Evolutionary conservation across 2,113 vertebrate species (phyloP), one percentile per base, ranked within the genome.

Genomic region (Corynorhinus townsendii): DNA sequence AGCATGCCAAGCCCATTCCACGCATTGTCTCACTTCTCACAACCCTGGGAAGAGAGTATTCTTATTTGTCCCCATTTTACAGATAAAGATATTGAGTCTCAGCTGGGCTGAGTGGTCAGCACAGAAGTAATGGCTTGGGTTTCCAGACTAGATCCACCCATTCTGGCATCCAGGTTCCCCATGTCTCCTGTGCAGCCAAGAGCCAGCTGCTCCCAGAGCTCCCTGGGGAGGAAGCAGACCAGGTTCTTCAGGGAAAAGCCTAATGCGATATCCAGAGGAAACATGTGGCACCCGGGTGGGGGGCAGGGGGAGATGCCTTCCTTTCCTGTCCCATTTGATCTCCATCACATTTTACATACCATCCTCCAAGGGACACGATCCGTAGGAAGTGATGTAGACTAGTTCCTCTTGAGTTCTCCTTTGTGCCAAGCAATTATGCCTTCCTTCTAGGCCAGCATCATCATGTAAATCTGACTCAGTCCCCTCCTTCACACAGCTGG

Each of bases 231-330:
- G 80, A 87, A 26, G 28, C n/a, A 45, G 20, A 33, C 45, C 64
- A 38, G 16, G 22, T 38, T 20, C 43, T 22, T 72, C 12, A 38
- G 72, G 66, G 24, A 16, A 86, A 22, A 96, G 35, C 56, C 40
- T 68, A 17, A 19, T n/a, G 52, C 14, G 14, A 45, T 35, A n/a
- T 33, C 26, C 72, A 73, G 52, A 28, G 49, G 90, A 47, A 59
- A 68, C n/a, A 52, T 0, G 0, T 9, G 22, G 14, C 14, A 12
- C 68, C 59, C 3, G 12, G 20, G 17, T 7, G 5, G 52, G 15
- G 68, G 28, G 12, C 90, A n/a, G n/a, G n/a, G n/a, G n/a, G n/a
- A n/a, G n/a, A n/a, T n/a, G n/a, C n/a, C n/a, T 80, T 86, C 80
- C 38, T 45, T 79, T 82, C 33, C 72, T 40, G 62, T 62, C 30